Base-by-base conservation (phyloP, 2,113 vertebrate species). In the Amphiprion percula region DNA sequence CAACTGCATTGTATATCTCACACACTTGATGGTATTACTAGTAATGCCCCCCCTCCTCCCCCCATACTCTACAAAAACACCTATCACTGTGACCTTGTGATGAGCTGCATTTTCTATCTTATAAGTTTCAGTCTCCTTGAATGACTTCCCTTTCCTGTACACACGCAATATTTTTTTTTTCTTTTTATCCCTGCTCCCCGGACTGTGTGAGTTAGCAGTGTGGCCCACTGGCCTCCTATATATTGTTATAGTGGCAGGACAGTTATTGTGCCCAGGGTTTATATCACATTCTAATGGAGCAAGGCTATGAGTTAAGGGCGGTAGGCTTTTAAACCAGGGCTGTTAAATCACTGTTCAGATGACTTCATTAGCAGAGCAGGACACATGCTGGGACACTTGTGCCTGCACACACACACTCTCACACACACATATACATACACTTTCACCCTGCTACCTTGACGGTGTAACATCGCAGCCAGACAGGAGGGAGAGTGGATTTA, bases 271-370 rank as follows among this genome's bases (percentile, higher is more conserved):
- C 80, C 90, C 74, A 58, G 91, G 88, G 90, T 94, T 92, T 93
- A 92, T 90, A 90, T 93, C 90, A 92, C 90, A 91, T 94, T 93
- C 88, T 93, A 94, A 94, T 93, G 86, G 90, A 91, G 89, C 86
- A 87, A 88, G 88, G 86, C 91, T 90, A 91, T 92, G 89, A 93
- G 91, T 94, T 93, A 93, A 92, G 89, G 82, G 87, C 64, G 74
- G 71, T 67, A 77, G 92, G 91, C 85, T 92, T 94, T 93, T 93
- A 93, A 90, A 88, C 79, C 74, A 69, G 44, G 78, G 82, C 91
- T 90, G 86, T 88, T 95, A 94, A 94, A 93, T 93, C 92, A 91
- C 88, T 89, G 84, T 62, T 88, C 86, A 89, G 88, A 93, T 91
- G 91, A 93, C 92, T 94, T 95, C 92, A 94, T 94, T 94, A 94